Percentiles rank a stretch among this genome's conserved stretches.
These are phyloP conservation scores for Parapristionchus giblindavisi DNA, from an alignment of 2,888 invertebrate species.

Conservation along the genomic window DNA sequence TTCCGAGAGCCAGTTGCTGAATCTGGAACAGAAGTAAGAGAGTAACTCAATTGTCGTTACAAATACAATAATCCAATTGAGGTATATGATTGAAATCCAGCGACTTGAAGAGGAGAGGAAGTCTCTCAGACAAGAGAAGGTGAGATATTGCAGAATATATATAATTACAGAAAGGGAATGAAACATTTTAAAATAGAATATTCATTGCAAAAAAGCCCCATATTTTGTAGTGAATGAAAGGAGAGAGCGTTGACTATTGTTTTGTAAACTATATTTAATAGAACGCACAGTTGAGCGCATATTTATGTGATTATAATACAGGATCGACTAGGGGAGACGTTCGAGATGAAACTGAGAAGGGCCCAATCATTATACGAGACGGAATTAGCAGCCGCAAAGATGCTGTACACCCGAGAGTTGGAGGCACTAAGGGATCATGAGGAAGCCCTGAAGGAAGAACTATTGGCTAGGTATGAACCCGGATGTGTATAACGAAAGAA, in stretches of 20 bases:
- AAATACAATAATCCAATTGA: slow-evolving; percentile 40
- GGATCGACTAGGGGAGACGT: slow-evolving; percentile 69
- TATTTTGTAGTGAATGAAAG: neutral
- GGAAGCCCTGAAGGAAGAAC: slow-evolving; percentile 66
- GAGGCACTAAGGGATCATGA: slow-evolving; percentile 69
- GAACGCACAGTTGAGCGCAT: neutral
- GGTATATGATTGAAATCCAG: slow-evolving; percentile 69
- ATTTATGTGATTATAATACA: neutral
- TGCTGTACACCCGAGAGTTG: slow-evolving; percentile 66
- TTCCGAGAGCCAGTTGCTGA: slow-evolving; percentile 67
- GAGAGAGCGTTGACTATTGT: neutral
- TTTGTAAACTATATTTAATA: neutral
- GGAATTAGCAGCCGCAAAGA: slow-evolving; percentile 68
- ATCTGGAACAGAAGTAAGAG: slow-evolving; percentile 69
- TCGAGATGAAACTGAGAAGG: slow-evolving; percentile 68
- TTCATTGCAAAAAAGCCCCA: neutral
- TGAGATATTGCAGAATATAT: neutral
- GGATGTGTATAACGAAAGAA: neutral
- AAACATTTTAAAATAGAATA: neutral
- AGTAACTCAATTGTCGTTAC: neutral
- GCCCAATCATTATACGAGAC: slow-evolving; percentile 69
- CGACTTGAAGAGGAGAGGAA: slow-evolving; percentile 69
- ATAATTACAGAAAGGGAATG: neutral
- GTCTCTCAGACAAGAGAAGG: slow-evolving; percentile 64
- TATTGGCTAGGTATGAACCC: slow-evolving; percentile 51